Base-by-base conservation (phyloP, 1,140 invertebrate genomes). In the Penaeus chinensis region DNA sequence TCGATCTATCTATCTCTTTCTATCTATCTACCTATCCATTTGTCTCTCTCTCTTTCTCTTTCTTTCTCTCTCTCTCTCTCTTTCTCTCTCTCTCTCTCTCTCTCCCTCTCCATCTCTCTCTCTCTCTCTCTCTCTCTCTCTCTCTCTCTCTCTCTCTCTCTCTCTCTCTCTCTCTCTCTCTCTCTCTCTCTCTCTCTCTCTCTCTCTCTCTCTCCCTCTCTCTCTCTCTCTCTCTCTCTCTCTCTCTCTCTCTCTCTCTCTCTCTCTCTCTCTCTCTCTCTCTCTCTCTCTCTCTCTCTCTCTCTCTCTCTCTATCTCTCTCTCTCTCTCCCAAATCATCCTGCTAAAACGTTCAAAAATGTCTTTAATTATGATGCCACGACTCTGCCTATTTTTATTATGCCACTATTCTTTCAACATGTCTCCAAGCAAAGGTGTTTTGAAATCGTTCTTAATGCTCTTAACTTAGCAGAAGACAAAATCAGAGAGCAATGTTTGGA, bases 111-210 rank as follows among this genome's bases (percentile, higher is more conserved):
- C 65, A 32, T 22, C n/a, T 65, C 37, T 27, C 65, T n/a, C 61
- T 82, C 62, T 82, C 54, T 42, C 42, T 82, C 80, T 66, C 65
- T 63, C 27, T 63, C 79, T 81, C 54, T 32, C 54, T 62, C 60
- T 81, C 62, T 32, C 27, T 62, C 60, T 81, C 54, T 32, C 27
- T 63, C 79, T 62, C 27, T 81, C 79, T 62, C 62, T 63, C 27
- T 62, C 47, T 81, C 32, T 61, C 54, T 81, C 79, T 79, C 37
- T 79, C 77, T 60, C 77, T 42, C 54, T 60, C 54, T 60, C 54
- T 79, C 77, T 60, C 54, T 79, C 77, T 60, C 54, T 79, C 37
- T 79, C 54, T 78, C 42, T n/a, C 20, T 69, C n/a, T 47, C 8
- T 47, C 24, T 69, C n/a, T 37, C 37, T 66, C 20, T 69, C 32